phyloP scores from a whole-genome alignment of 1,140 invertebrate species.

The Lamellibrachia luymesi region DNA sequence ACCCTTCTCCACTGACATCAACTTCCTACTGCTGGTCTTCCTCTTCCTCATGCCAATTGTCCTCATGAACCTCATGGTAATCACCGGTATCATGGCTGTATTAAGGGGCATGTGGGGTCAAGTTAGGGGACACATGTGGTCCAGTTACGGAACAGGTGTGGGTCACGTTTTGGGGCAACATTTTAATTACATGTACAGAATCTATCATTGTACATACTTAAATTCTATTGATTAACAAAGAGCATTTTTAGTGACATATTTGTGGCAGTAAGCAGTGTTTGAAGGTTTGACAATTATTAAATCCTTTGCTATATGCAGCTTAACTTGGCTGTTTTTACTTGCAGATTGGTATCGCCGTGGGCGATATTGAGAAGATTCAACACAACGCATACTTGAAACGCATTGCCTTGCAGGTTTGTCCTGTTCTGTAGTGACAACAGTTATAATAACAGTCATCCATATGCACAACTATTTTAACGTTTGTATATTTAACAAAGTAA shows the following conservation, averaged over 20 bases:
- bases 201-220: background rate
- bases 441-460: background rate
- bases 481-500: background rate
- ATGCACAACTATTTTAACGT: background rate
- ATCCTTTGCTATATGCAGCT: no score
- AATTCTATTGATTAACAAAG: no score
- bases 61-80: constrained; percentile 48
- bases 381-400: constrained; percentile 42
- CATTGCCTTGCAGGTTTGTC: constrained; percentile 38
- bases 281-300: no score
- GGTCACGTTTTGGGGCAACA: background rate
- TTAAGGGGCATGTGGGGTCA: no score
- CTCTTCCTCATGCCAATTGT: constrained; percentile 43
- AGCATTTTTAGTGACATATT: no score
- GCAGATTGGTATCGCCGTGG: constrained; percentile 48
- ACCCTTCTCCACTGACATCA: constrained; percentile 36
- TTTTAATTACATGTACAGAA: background rate
- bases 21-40: constrained; percentile 38
- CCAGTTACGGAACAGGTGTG: no score
- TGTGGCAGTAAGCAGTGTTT: no score
- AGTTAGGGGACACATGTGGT: background rate
- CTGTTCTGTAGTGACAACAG: background rate
- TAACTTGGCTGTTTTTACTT: constrained; percentile 7
- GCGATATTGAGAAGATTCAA: constrained; percentile 46
- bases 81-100: constrained; percentile 9